A percentile compares a stretch with the other conserved stretches of the same genome.
Conservation (phyloP, 2,888 invertebrate species). For the Portevinia maculata region DNA sequence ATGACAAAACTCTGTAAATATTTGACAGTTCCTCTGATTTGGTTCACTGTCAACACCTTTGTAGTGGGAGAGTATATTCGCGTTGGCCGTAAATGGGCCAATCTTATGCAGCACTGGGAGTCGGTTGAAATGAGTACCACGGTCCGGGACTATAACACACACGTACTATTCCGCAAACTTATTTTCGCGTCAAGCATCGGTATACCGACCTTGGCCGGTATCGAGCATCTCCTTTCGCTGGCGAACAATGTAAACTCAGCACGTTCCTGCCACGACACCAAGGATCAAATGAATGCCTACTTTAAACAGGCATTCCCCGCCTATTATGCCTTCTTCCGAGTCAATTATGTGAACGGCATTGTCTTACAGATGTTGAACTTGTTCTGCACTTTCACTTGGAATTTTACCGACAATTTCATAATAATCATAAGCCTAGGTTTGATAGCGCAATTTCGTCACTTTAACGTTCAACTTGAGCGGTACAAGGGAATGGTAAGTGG, state of each 20-base stretch:
- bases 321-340: slow-evolving; percentile 84
- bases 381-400: slow-evolving; percentile 86
- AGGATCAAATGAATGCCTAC: slow-evolving; percentile 79
- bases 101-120: slow-evolving; percentile 82
- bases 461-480: slow-evolving; percentile 81
- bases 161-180: slow-evolving; percentile 48
- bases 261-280: slow-evolving; percentile 79
- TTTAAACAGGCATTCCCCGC: slow-evolving; percentile 83
- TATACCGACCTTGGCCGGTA: slow-evolving; percentile 67
- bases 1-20: not conserved
- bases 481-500: slow-evolving; percentile 71
- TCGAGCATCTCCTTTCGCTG: slow-evolving; percentile 85
- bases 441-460: slow-evolving; percentile 85
- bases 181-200: slow-evolving; percentile 60
- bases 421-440: slow-evolving; percentile 87
- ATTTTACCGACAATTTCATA: slow-evolving; percentile 87
- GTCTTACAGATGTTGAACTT: slow-evolving; percentile 81
- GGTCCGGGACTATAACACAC: slow-evolving; percentile 46
- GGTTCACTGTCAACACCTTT: slow-evolving; percentile 72
- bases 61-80: slow-evolving; percentile 79
- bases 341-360: slow-evolving; percentile 83
- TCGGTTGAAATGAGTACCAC: slow-evolving; percentile 78
- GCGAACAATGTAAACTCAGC: slow-evolving; percentile 84
- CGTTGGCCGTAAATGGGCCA: slow-evolving; percentile 83
- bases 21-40: slow-evolving; percentile 74